Conservation (phyloP, 2,797 vertebrate species). For the Selene dorsalis region DNA sequence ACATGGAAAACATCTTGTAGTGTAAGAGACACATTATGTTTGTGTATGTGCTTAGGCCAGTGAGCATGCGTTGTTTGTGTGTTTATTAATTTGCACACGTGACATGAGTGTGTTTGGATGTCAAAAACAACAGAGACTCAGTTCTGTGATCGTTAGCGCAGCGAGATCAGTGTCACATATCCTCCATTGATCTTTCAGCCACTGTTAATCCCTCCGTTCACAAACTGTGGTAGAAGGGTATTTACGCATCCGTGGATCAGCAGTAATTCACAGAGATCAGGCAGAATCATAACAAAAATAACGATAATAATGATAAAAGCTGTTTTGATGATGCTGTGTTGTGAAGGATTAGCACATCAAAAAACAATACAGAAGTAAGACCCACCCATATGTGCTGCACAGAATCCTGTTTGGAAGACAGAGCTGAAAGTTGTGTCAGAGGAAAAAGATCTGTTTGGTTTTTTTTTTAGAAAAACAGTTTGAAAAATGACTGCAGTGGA, state of each 20-base stretch:
- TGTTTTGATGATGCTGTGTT: constrained; percentile 66
- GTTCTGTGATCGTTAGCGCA: constrained; percentile 43
- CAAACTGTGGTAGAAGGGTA: constrained; percentile 60
- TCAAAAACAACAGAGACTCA: constrained; percentile 62
- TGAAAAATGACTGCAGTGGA: background rate
- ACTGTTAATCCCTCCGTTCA: constrained; percentile 69
- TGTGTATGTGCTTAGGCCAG: constrained; percentile 28
- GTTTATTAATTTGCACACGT: constrained; percentile 18
- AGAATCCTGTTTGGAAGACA: constrained; percentile 50
- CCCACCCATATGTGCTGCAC: constrained; percentile 20
- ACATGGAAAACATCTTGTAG: constrained; percentile 65
- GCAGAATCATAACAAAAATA: constrained; percentile 50
- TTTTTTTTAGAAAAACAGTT: background rate
- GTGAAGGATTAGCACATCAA: constrained; percentile 47
- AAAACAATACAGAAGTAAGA: constrained; percentile 68
- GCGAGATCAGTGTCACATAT: constrained; percentile 59
- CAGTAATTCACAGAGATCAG: constrained; percentile 55
- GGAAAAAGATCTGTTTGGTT: constrained; percentile 15
- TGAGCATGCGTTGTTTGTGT: constrained; percentile 17
- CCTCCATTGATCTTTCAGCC: constrained; percentile 16
- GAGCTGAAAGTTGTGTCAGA: constrained; percentile 32
- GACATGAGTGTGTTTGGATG: constrained; percentile 45
- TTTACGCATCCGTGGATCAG: constrained; percentile 67
- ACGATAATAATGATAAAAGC: constrained; percentile 64
- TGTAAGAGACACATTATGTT: constrained; percentile 19